These are phyloP conservation scores for Pammene aurita DNA, from an alignment of 2,888 invertebrate species.

Conservation along the genomic window DNA sequence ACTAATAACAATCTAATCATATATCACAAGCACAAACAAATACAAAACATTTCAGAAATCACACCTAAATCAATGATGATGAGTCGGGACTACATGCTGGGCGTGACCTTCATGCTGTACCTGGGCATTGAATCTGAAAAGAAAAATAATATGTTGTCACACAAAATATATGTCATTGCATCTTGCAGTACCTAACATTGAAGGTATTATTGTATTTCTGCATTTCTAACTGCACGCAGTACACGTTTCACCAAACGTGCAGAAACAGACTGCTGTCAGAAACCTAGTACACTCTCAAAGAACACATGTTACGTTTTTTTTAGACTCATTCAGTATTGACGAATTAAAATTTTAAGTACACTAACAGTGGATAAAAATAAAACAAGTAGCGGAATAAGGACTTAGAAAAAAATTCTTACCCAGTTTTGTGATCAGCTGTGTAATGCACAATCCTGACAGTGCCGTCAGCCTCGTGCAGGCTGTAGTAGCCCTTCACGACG, in stretches of 20 bases:
- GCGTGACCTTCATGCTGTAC: conserved; percentile 57
- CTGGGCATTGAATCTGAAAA: conserved; percentile 66
- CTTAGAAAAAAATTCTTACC: background rate
- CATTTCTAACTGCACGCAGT: too few relatives aligned
- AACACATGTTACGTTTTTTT: too few relatives aligned
- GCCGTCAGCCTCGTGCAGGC: conserved; percentile 79
- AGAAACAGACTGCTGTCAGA: too few relatives aligned
- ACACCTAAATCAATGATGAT: conserved; percentile 36
- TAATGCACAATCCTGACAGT: conserved; percentile 65
- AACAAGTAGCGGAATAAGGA: too few relatives aligned
- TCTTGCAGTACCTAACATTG: too few relatives aligned
- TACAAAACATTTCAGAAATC: background rate
- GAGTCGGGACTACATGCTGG: conserved; percentile 42
- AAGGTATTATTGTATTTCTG: too few relatives aligned
- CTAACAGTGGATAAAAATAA: too few relatives aligned
- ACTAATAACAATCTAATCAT: conserved; percentile 9
- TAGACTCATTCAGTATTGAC: too few relatives aligned
- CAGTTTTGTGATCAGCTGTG: conserved; percentile 49
- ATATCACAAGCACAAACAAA: conserved; percentile 3
- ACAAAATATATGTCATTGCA: background rate
- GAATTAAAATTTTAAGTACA: too few relatives aligned
- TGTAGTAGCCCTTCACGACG: conserved; percentile 82
- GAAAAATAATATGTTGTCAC: background rate
- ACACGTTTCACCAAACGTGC: too few relatives aligned
- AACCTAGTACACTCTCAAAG: too few relatives aligned